Percentiles rank a stretch among this genome's conserved stretches.
Evolutionary conservation across 2,888 invertebrate genomes (phyloP).

Genomic region (Trissolcus brochymenae): DNA sequence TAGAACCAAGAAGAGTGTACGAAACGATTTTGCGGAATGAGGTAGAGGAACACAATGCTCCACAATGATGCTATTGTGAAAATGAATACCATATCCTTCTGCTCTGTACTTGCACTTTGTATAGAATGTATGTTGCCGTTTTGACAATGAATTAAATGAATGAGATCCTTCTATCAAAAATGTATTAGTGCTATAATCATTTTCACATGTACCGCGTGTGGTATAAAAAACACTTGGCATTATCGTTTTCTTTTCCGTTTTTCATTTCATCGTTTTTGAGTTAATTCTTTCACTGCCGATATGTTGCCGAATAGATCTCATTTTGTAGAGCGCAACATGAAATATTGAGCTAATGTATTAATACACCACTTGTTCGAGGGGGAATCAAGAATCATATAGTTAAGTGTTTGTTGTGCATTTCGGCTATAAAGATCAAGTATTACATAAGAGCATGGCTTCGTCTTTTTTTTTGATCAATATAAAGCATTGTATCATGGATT

Average conservation of each 20-base stretch:
- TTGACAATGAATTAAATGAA: constrained; percentile 69
- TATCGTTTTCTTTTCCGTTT: constrained; percentile 16
- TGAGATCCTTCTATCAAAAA: constrained; percentile 60
- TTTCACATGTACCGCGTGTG: constrained; percentile 19
- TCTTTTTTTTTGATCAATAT: not conserved
- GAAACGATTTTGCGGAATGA: constrained; percentile 69
- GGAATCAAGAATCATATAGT: not conserved
- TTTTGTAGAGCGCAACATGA: too few relatives aligned
- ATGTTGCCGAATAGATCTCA: not conserved
- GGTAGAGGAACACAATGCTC: constrained; percentile 70
- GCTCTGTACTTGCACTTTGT: constrained; percentile 65
- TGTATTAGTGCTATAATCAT: constrained; percentile 51
- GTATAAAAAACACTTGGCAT: constrained; percentile 32
- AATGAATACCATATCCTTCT: constrained; percentile 72
- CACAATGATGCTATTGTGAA: constrained; percentile 73
- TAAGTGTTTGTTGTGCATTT: constrained; percentile 16
- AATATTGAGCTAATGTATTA: too few relatives aligned
- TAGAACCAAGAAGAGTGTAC: constrained; percentile 67
- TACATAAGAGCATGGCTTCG: not conserved
- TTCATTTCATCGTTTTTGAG: not conserved
- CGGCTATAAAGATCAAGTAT: not conserved
- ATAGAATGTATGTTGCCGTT: constrained; percentile 64
- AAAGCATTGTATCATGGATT: too few relatives aligned
- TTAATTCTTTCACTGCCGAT: not conserved
- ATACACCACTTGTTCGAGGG: too few relatives aligned